phyloP scores from a whole-genome alignment of 2,888 invertebrate species.

The Lysandra bellargus region DNA sequence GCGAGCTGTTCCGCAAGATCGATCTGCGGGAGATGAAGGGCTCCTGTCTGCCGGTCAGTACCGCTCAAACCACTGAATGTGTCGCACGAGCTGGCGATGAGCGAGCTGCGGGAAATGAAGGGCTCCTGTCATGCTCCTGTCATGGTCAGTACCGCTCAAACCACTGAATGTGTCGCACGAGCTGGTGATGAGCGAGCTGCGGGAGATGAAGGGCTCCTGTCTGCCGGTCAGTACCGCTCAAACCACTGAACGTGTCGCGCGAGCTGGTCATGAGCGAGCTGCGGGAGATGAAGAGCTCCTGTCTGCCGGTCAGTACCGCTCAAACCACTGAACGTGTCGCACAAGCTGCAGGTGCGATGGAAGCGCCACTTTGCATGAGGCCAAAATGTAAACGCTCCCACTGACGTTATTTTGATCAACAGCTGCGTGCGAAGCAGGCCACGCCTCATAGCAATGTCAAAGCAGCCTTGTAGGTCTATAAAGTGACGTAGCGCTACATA shows the following conservation, averaged over 20 bases:
- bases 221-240: conserved; percentile 82
- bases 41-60: conserved; percentile 86
- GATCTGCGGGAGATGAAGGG: conserved; percentile 93
- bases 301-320: conserved; percentile 83
- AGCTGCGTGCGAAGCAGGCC: too few species aligned
- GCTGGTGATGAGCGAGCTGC: conserved; percentile 88
- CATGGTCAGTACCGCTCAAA: conserved; percentile 74
- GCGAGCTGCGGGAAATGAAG: conserved; percentile 92
- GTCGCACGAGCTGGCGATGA: conserved; percentile 85
- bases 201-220: conserved; percentile 92
- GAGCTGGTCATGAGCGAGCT: conserved; percentile 91
- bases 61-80: not conserved
- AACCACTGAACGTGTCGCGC: conserved; percentile 31
- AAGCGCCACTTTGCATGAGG: too few species aligned
- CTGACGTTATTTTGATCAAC: too few species aligned
- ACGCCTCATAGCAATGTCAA: too few species aligned
- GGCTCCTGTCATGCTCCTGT: conserved; percentile 89
- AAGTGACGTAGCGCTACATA: too few species aligned
- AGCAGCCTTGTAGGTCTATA: too few species aligned
- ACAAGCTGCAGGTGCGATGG: too few species aligned
- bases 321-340: not conserved
- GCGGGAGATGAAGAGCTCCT: conserved; percentile 91
- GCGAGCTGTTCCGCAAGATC: conserved; percentile 92
- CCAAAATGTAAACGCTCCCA: too few species aligned
- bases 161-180: conserved; percentile 70